These are phyloP conservation scores for Drosophila arizonae DNA, from an alignment of 1,140 invertebrate genomes.

Conservation along the genomic window DNA sequence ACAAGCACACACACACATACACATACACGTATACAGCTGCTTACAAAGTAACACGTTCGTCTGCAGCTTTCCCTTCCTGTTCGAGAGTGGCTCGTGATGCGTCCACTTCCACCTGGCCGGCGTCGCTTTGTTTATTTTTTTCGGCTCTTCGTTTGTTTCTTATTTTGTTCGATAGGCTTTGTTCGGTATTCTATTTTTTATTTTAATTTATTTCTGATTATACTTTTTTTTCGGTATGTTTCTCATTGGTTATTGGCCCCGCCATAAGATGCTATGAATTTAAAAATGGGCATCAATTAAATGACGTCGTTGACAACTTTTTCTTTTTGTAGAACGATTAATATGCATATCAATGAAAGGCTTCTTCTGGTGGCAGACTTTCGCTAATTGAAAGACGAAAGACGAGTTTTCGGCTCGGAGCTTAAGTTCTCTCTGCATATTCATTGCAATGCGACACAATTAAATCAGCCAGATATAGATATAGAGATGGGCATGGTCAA, in stretches of 20 bases:
- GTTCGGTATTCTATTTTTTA: slow-evolving; percentile 10
- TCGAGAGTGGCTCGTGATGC: slow-evolving; percentile 52
- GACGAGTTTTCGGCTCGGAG: slow-evolving; percentile 35
- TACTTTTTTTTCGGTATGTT: background rate
- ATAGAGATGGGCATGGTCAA: slow-evolving; percentile 36
- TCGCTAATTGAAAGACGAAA: slow-evolving; percentile 72
- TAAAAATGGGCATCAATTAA: slow-evolving; percentile 67
- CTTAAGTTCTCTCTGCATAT: slow-evolving; percentile 50
- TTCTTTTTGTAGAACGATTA: slow-evolving; percentile 72
- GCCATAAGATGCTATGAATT: slow-evolving; percentile 50
- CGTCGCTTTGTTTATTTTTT: slow-evolving; percentile 22
- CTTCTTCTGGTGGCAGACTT: slow-evolving; percentile 57
- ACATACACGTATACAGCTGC: slow-evolving; percentile 18
- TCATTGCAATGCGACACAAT: slow-evolving; percentile 75
- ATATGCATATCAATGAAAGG: slow-evolving; percentile 64
- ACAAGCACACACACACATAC: slow-evolving; percentile 21
- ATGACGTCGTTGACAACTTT: slow-evolving; percentile 64
- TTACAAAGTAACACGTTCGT: slow-evolving; percentile 46
- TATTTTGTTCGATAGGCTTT: slow-evolving; percentile 58
- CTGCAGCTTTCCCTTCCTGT: slow-evolving; percentile 77
- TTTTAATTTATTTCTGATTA: slow-evolving; percentile 16
- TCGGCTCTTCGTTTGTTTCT: slow-evolving; percentile 24
- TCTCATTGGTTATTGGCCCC: slow-evolving; percentile 40
- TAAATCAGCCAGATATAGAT: slow-evolving; percentile 50
- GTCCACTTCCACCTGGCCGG: slow-evolving; percentile 41